Evolutionary conservation across 2,113 vertebrate species (phyloP), one percentile per base, ranked within the genome.

Genomic region (Potamarius usumacintae): DNA sequence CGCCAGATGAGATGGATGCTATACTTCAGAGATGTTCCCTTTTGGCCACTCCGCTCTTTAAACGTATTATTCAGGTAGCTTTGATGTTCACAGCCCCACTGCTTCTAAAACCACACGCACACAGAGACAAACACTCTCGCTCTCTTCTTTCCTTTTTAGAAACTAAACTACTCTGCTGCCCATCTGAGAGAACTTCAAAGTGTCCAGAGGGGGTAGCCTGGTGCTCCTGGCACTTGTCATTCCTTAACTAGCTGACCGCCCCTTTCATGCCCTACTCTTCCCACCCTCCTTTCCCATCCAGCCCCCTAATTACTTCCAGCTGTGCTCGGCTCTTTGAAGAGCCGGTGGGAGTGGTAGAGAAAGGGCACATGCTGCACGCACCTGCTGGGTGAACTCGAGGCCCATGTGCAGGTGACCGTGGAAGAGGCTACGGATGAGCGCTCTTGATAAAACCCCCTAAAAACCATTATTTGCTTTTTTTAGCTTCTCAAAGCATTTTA

Each of bases 141-240:
- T 52, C 69, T 77, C 88, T 50, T 58, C 58, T 27, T 69, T 67
- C 48, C 72, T 71, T 76, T 79, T 72, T 77, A 62, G 62, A 79
- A 88, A 86, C 87, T 81, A 72, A 88, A 84, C 84, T 85, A 53
- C 63, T 71, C 87, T 84, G 78, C 62, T 87, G 85, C 86, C 88
- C 86, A 79, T 86, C 88, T 89, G 88, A 88, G 60, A 82, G 62
- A 88, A 90, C 89, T 88, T 89, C 87, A 91, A 91, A 91, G 91
- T 88, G 85, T 76, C 85, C 87, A 71, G 80, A 87, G 85, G 79
- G 83, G 85, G 86, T 84, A 80, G 77, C 74, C 89, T 86, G 83
- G 85, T 69, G 88, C 89, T 90, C 90, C 90, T 91, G 90, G 90
- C 90, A 89, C 89, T 91, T 88, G 89, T 89, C 89, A 90, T 87